Evolutionary conservation across 1,140 invertebrate genomes (phyloP), one percentile per base, ranked within the genome.

Genomic region (Aphelenchoides fujianensis): DNA sequence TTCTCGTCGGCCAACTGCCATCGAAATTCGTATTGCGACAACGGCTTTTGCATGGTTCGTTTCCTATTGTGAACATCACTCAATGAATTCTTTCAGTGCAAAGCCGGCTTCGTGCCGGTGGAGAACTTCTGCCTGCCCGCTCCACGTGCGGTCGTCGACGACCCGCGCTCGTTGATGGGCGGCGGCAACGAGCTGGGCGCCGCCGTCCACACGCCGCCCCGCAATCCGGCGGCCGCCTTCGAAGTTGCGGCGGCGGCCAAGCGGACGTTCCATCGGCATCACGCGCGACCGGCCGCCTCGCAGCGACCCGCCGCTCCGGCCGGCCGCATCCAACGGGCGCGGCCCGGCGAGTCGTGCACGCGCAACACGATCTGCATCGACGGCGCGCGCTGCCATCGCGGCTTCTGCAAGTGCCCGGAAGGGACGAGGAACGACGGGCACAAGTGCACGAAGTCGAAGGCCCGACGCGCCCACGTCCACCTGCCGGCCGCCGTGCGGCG

Each of bases 1-100:
- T 69, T 74, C 27, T 69, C 72, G 2, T 72, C 69, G 36, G 28
- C 74, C 23, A 74, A 81, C 34, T 81, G 79, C 59, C 79, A 83
- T 36, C 81, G 77, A 37, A 79, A 48, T 30, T 70, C 64, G 27
- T 82, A 79, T 63, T 82, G 81, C 67, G 81, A 82, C 57, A 84
- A 82, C 54, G 81, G 81, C 7, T 84, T n/a, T n/a, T n/a, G n/a
- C n/a, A n/a, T n/a, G n/a, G n/a, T n/a, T n/a, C n/a, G n/a, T n/a
- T n/a, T n/a, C n/a, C n/a, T n/a, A n/a, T n/a, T n/a, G n/a, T n/a
- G n/a, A n/a, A n/a, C n/a, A n/a, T n/a, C n/a, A n/a, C n/a, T n/a
- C n/a, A n/a, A n/a, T n/a, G n/a, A n/a, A n/a, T n/a, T n/a, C n/a
- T n/a, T n/a, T n/a, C n/a, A 30, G 16, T 82, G 81, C 71, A 76